Evolutionary conservation across 2,113 vertebrate genomes (phyloP), one percentile per base, ranked within the genome.

Genomic region (Labeo catla): DNA sequence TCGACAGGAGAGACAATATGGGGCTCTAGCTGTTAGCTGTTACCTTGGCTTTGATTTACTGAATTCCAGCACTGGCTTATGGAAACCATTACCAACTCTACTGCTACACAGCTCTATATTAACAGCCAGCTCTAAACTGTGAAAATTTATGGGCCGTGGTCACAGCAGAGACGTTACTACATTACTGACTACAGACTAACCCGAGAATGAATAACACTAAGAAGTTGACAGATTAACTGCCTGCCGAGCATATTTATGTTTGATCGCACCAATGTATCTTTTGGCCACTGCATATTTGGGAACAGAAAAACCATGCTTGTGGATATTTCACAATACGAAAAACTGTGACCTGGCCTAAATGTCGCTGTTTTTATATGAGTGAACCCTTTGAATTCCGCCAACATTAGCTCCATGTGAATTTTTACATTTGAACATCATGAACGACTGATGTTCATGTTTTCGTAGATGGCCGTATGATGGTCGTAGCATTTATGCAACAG

Each of bases 81-180:
- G 93, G 94, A 94, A 94, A 91, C 90, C 89, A 93, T 94, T 94
- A 94, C 74, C 86, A 73, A 76, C 86, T 87, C 77, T 84, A 88
- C 89, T 90, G 90, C 92, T 91, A 92, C 92, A 93, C 85, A 88
- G 90, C 81, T 85, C 86, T 91, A 88, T 88, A 93, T 94, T 93
- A 92, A 91, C 87, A 89, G 91, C 86, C 87, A 88, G 89, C 86
- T 91, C 87, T 84, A 54, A 85, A 89, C 85, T 79, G 88, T 92
- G 91, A 86, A 89, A 86, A 94, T 94, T 93, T 94, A 94, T 91
- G 88, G 91, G 85, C 84, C 90, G 89, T 86, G 89, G 90, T 91
- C 70, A 74, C 88, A 83, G 90, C 90, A 85, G 87, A 91, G 93
- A 94, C 92, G 87, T 77, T 91, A 86, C 57, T 78, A 91, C 87